A percentile compares a stretch with the other conserved stretches of the same genome.
phyloP scores from a whole-genome alignment of 1,140 invertebrate species.

The Hyphantria cunea region DNA sequence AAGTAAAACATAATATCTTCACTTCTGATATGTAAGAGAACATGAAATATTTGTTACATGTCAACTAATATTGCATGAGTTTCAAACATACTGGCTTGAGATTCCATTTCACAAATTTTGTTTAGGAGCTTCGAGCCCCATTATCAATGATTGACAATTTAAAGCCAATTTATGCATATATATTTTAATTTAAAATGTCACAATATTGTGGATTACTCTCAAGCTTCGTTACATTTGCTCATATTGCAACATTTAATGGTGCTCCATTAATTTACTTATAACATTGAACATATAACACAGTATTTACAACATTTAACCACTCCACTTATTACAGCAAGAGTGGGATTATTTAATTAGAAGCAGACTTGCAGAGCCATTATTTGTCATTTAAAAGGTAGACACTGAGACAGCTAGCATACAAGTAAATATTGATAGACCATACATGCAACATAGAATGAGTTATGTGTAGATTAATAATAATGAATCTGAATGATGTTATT shows the following conservation, averaged over 20 bases:
- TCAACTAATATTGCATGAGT: too few species aligned
- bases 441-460: conserved; percentile 17
- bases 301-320: too few species aligned
- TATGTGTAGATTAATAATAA: not conserved
- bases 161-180: too few species aligned
- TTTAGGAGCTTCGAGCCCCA: too few species aligned
- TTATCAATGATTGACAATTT: too few species aligned
- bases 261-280: not conserved
- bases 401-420: conserved; percentile 6
- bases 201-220: conserved; percentile 10
- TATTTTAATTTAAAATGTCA: conserved; percentile 6
- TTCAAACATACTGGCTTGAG: too few species aligned
- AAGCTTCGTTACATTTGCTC: conserved; percentile 23
- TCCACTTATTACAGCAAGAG: too few species aligned
- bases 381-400: conserved; percentile 9
- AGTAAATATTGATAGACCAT: conserved; percentile 10
- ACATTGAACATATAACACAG: too few species aligned
- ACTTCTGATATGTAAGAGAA: not conserved
- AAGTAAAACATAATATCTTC: too few species aligned
- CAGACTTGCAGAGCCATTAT: conserved; percentile 1
- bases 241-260: conserved; percentile 8
- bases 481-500: conserved; percentile 5
- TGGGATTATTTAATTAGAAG: too few species aligned
- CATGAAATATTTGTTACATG: too few species aligned
- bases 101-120: too few species aligned